These are phyloP conservation scores for Melieria crassipennis DNA, from an alignment of 2,888 invertebrate genomes.

Conservation along the genomic window DNA sequence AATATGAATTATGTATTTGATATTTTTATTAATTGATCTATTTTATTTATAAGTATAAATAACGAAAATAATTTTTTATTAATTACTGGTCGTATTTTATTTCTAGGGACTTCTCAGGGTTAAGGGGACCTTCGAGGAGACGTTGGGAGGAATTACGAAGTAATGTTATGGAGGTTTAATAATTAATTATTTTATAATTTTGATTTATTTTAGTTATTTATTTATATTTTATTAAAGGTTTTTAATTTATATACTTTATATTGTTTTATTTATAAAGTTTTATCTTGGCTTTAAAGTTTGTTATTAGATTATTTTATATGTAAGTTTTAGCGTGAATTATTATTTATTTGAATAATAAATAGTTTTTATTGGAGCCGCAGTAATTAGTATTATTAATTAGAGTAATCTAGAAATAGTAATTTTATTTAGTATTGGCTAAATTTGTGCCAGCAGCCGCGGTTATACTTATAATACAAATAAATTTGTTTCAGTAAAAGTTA, in stretches of 20 bases:
- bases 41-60: slow-evolving; percentile 13
- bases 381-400: slow-evolving; percentile 71
- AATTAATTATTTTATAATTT: slow-evolving; percentile 1
- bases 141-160: not conserved
- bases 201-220: not conserved
- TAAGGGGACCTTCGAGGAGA: no score
- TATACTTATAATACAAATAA: slow-evolving; percentile 72
- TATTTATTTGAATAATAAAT: slow-evolving; percentile 66
- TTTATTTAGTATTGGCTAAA: slow-evolving; percentile 70
- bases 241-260: not conserved
- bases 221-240: slow-evolving; percentile 24
- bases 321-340: slow-evolving; percentile 67
- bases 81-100: not conserved
- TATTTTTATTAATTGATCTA: slow-evolving; percentile 13
- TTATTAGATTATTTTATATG: slow-evolving; percentile 70
- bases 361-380: slow-evolving; percentile 58
- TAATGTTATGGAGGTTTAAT: slow-evolving; percentile 16
- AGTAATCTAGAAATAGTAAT: slow-evolving; percentile 72
- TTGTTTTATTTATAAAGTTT: slow-evolving; percentile 51
- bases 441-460: slow-evolving; percentile 76
- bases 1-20: not conserved
- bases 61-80: not conserved
- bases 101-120: not conserved
- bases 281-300: slow-evolving; percentile 42
- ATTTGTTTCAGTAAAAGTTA: slow-evolving; percentile 67